Evolutionary conservation across 1,140 invertebrate genomes (phyloP).

Genomic region (Aphis gossypii): DNA sequence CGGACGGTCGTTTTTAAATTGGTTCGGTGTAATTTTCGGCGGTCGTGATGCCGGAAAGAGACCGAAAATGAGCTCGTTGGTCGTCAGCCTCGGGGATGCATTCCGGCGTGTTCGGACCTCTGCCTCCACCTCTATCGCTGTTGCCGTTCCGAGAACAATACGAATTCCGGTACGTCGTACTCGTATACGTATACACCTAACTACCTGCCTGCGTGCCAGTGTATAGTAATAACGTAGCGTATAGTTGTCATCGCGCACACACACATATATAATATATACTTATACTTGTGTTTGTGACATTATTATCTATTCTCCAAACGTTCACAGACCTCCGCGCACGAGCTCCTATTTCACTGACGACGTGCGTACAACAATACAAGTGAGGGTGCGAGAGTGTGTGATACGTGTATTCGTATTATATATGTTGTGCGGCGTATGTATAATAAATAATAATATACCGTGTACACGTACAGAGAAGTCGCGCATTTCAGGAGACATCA

Average conservation of each 20-base stretch:
- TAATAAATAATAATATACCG: background rate
- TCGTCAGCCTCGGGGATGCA: constrained; percentile 24
- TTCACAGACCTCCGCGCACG: constrained; percentile 17
- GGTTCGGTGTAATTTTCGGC: background rate
- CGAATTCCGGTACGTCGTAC: constrained; percentile 49
- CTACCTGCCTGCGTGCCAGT: background rate
- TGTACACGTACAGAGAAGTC: background rate
- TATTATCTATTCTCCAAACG: constrained; percentile 46
- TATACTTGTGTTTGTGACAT: constrained; percentile 28
- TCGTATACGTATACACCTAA: background rate
- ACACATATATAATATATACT: background rate
- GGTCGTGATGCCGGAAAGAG: background rate
- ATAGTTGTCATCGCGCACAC: background rate
- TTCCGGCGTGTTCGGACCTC: constrained; percentile 37
- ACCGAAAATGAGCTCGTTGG: background rate
- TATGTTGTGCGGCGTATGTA: background rate
- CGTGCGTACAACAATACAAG: background rate
- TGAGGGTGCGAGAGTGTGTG: background rate
- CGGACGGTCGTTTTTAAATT: background rate
- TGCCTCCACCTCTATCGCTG: background rate
- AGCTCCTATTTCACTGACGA: background rate
- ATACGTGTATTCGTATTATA: background rate
- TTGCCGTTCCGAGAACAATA: constrained; percentile 32
- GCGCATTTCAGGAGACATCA: background rate
- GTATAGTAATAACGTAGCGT: background rate